These are phyloP conservation scores for Kuschelorhynchus macadamiae DNA, from an alignment of 2,888 invertebrate species.

Conservation along the genomic window DNA sequence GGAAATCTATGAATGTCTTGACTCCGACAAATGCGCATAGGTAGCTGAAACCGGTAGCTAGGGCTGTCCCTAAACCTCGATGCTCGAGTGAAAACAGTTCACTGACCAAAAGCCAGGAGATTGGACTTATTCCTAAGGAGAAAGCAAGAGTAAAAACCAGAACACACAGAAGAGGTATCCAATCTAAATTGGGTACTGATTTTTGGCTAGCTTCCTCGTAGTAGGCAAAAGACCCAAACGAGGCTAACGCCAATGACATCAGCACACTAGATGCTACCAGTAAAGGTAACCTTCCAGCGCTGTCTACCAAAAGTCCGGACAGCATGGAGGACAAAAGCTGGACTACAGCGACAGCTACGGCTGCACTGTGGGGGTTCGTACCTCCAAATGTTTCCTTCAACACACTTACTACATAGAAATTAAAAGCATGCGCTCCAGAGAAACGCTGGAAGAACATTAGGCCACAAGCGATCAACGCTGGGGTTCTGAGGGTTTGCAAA, in stretches of 20 bases:
- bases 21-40: constrained; percentile 89
- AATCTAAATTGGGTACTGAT: constrained; percentile 75
- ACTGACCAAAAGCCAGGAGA: constrained; percentile 87
- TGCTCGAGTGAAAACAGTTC: constrained; percentile 88
- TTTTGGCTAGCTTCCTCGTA: constrained; percentile 78
- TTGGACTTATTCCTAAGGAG: constrained; percentile 90
- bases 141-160: constrained; percentile 88
- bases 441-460: constrained; percentile 92
- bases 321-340: constrained; percentile 88
- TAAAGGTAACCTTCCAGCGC: constrained; percentile 86
- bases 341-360: constrained; percentile 88
- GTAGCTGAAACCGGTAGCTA: constrained; percentile 90
- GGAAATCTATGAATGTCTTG: constrained; percentile 88
- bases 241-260: constrained; percentile 89
- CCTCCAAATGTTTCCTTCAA: constrained; percentile 87
- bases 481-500: constrained; percentile 73
- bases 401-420: constrained; percentile 88
- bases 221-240: constrained; percentile 88
- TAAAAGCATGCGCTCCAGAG: constrained; percentile 87
- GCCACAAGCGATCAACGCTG: constrained; percentile 86
- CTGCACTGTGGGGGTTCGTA: constrained; percentile 87
- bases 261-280: constrained; percentile 86
- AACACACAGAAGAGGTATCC: constrained; percentile 88
- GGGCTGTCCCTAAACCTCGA: constrained; percentile 88
- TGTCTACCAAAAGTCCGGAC: constrained; percentile 87